A percentile compares a stretch with the other conserved stretches of the same genome.
phyloP scores from a whole-genome alignment of 2,113 vertebrate genomes.

The Paramisgurnus dabryanus region DNA sequence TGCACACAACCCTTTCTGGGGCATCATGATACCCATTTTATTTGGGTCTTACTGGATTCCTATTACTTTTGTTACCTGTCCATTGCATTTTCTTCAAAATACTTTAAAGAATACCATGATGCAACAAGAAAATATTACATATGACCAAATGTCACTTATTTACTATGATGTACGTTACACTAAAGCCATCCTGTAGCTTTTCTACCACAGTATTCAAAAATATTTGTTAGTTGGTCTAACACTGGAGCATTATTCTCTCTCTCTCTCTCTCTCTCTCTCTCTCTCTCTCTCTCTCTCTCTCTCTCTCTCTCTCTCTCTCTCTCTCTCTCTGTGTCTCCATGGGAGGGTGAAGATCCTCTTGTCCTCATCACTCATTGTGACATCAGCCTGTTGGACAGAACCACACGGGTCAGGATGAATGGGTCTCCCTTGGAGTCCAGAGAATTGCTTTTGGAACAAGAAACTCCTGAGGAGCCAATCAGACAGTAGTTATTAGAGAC shows the following conservation, averaged over 20 bases:
- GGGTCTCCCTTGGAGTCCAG: constrained; percentile 72
- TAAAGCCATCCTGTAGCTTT: no score
- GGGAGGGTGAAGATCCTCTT: not conserved
- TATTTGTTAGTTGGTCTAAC: not conserved
- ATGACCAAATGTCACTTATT: no score
- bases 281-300: not conserved
- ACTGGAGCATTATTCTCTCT: not conserved
- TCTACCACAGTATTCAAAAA: no score
- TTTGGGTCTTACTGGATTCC: no score
- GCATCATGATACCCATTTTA: no score
- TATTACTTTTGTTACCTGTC: no score
- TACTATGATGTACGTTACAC: no score
- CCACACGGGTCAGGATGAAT: constrained; percentile 71
- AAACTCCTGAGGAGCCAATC: constrained; percentile 76
- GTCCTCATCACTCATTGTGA: constrained; percentile 75
- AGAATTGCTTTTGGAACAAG: constrained; percentile 76
- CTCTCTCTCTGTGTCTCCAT: not conserved
- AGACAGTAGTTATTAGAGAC: constrained; percentile 70
- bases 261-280: not conserved
- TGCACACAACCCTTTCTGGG: no score
- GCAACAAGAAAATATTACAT: no score
- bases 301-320: not conserved
- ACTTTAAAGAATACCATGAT: no score
- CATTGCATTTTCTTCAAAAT: no score
- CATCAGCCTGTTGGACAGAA: constrained; percentile 57